A percentile compares a stretch with the other conserved stretches of the same genome.
Evolutionary conservation across 2,797 vertebrate genomes (phyloP).

Genomic region (Rhinophrynus dorsalis): DNA sequence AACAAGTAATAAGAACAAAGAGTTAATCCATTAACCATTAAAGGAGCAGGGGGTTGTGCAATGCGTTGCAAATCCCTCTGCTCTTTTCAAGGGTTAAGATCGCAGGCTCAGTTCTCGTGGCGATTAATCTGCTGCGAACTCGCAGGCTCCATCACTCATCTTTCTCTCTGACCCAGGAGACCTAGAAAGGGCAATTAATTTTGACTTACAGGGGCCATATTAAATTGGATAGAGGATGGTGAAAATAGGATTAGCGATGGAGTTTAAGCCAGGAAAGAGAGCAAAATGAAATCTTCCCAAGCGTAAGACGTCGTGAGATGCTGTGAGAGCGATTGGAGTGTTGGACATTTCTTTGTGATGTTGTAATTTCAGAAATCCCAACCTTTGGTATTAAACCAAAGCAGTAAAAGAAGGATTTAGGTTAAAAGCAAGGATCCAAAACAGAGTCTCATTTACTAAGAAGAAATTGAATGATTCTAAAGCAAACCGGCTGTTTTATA

Average conservation of each 20-base stretch:
- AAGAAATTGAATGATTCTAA: too few relatives aligned
- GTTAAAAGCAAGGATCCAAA: neutral
- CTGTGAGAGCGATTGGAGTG: slow-evolving; percentile 41
- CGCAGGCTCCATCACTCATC: neutral
- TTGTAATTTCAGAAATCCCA: slow-evolving; percentile 23
- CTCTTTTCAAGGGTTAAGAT: neutral
- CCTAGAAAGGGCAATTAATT: slow-evolving; percentile 63
- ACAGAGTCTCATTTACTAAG: too few relatives aligned
- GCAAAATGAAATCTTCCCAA: slow-evolving; percentile 58
- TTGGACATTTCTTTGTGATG: slow-evolving; percentile 35
- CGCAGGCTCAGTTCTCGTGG: too few relatives aligned
- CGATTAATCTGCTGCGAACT: too few relatives aligned
- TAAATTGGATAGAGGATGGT: slow-evolving; percentile 67
- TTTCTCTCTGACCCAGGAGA: slow-evolving; percentile 44
- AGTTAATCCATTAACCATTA: neutral
- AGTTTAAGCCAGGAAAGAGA: slow-evolving; percentile 62
- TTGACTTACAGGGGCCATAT: slow-evolving; percentile 67
- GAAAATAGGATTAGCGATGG: slow-evolving; percentile 70
- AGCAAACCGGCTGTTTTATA: too few relatives aligned
- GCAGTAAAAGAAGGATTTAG: neutral
- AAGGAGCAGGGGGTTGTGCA: neutral
- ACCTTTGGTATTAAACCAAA: neutral
- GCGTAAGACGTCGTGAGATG: slow-evolving; percentile 49
- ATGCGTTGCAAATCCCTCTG: too few relatives aligned
- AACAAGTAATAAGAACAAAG: too few relatives aligned